phyloP scores from a whole-genome alignment of 2,888 invertebrate genomes.

The Penaeus monodon region DNA sequence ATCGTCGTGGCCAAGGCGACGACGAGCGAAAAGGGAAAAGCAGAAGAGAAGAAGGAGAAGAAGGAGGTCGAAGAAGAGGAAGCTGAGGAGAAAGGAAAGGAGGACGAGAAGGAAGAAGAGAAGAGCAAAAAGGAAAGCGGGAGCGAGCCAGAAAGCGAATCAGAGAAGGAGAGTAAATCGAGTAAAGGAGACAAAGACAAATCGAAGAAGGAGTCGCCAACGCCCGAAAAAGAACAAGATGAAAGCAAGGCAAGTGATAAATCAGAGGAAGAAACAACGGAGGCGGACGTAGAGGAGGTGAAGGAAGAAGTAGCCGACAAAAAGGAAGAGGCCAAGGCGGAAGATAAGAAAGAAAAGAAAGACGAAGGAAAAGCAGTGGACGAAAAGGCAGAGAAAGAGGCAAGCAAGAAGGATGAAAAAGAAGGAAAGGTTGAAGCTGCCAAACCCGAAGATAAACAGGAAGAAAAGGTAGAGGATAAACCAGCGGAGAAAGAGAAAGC shows the following conservation, averaged over 20 bases:
- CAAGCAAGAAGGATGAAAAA: neutral
- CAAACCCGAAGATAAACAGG: constrained; percentile 10
- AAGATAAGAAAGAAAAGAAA: constrained; percentile 10
- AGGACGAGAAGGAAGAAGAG: constrained; percentile 5
- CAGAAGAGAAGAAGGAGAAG: constrained; percentile 17
- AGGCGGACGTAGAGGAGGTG: neutral
- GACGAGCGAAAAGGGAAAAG: constrained; percentile 11
- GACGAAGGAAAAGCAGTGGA: neutral
- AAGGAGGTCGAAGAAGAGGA: constrained; percentile 24
- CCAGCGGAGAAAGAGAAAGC: too few species aligned
- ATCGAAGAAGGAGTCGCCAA: neutral
- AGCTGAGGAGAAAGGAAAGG: constrained; percentile 11
- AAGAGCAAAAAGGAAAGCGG: neutral
- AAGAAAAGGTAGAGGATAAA: neutral
- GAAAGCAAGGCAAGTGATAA: neutral
- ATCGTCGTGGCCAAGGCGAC: neutral
- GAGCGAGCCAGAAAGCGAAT: neutral
- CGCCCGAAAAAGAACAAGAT: too few species aligned
- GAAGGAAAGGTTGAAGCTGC: neutral
- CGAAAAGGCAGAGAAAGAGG: neutral
- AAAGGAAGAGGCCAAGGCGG: neutral
- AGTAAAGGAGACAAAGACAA: constrained; percentile 7
- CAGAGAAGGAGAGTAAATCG: constrained; percentile 5
- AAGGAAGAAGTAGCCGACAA: neutral
- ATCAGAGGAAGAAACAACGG: neutral